These are phyloP conservation scores for Lontra canadensis DNA, from an alignment of 2,113 vertebrate genomes.

Conservation along the genomic window DNA sequence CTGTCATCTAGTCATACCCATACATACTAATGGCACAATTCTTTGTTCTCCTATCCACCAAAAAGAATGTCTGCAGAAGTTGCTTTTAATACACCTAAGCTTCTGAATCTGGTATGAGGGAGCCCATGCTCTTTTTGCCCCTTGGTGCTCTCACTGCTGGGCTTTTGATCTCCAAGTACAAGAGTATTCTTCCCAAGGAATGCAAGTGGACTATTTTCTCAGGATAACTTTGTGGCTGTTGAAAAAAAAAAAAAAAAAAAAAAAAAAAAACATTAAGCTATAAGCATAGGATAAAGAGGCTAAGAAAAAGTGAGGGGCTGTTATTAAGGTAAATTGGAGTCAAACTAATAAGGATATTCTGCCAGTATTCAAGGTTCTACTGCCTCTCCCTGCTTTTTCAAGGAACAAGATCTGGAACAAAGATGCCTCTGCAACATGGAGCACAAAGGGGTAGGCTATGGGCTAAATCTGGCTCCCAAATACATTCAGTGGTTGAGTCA, in stretches of 20 bases:
- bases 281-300: neutral
- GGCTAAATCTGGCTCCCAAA: neutral
- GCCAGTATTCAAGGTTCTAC: neutral
- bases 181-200: neutral
- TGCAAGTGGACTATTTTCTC: neutral
- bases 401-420: neutral
- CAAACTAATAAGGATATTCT: neutral
- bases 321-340: neutral
- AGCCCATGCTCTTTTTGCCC: neutral
- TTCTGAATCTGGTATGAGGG: neutral
- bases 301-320: neutral
- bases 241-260: slow-evolving; percentile 30
- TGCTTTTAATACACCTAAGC: neutral
- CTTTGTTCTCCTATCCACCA: neutral
- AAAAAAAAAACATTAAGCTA: neutral
- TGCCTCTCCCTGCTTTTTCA: neutral
- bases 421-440: neutral
- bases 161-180: neutral
- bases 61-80: neutral
- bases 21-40: neutral
- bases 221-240: neutral
- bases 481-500: neutral
- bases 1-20: neutral
- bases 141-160: neutral
- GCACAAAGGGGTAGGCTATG: neutral